Conservation (phyloP, 2,797 vertebrate species). For the Oreochromis grahami region DNA sequence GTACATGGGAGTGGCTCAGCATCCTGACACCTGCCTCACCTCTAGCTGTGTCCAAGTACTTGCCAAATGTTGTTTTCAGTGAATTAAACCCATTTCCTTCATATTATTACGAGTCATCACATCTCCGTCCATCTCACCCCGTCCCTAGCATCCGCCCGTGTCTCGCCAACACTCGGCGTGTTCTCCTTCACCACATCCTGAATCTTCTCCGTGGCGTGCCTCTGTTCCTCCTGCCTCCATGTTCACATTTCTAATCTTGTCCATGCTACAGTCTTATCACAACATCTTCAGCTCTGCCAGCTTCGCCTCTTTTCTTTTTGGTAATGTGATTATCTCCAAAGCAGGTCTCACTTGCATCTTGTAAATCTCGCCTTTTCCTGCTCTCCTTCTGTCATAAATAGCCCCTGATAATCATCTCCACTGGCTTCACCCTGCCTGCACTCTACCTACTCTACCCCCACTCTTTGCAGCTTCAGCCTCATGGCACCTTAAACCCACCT, state of each 20-base stretch:
- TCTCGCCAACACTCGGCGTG: background rate
- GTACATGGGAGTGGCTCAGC: background rate
- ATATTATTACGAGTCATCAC: background rate
- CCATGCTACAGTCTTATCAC: background rate
- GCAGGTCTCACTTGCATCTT: background rate
- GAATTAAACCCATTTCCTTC: rapidly evolving
- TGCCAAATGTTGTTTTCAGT: background rate
- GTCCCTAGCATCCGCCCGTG: rapidly evolving
- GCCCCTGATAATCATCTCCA: background rate
- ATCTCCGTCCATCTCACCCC: background rate
- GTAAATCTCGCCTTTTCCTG: background rate
- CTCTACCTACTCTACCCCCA: background rate
- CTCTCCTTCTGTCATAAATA: background rate
- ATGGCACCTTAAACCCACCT: background rate
- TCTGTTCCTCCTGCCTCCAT: background rate
- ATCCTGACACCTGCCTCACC: background rate
- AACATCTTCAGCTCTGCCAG: background rate
- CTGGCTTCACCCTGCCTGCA: background rate
- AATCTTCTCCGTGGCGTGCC: background rate
- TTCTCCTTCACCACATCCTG: background rate
- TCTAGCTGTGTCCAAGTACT: background rate
- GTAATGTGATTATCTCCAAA: background rate
- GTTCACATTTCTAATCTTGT: background rate
- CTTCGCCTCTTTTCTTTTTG: background rate
- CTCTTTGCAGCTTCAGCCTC: background rate